phyloP scores from a whole-genome alignment of 2,113 vertebrate species.

The Puma concolor region DNA sequence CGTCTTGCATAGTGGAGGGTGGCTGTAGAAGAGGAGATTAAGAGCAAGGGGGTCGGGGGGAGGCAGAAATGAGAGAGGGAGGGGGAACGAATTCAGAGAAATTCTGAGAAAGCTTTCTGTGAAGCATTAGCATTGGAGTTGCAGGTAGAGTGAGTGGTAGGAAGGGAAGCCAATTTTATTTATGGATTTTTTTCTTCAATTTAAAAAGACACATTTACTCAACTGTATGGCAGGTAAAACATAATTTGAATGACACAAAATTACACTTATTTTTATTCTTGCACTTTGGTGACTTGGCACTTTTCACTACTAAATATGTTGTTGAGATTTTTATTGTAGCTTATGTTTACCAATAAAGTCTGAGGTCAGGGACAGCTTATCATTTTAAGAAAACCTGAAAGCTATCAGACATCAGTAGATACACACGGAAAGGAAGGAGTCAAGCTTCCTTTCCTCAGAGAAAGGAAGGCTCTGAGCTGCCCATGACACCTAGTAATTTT shows the following conservation, averaged over 20 bases:
- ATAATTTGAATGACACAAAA: neutral
- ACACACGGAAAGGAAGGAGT: neutral
- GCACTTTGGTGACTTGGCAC: neutral
- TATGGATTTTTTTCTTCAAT: neutral
- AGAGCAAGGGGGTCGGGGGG: neutral
- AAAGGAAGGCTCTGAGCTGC: neutral
- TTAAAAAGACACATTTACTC: neutral
- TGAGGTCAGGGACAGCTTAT: neutral
- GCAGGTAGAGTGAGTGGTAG: neutral
- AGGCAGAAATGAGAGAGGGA: neutral
- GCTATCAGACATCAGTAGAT: neutral
- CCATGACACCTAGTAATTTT: neutral
- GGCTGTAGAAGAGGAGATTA: neutral
- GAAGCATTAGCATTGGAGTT: neutral
- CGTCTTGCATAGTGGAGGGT: neutral
- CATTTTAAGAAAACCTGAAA: slow-evolving; percentile 35
- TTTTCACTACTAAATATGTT: neutral
- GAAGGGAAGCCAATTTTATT: neutral
- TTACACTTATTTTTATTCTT: slow-evolving; percentile 7
- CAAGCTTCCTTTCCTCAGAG: too few species aligned
- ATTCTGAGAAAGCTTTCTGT: neutral
- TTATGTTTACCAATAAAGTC: neutral
- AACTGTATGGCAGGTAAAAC: neutral
- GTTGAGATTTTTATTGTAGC: neutral
- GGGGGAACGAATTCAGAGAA: neutral